A percentile compares a stretch with the other conserved stretches of the same genome.
Evolutionary conservation across 2,113 vertebrate genomes (phyloP).

Genomic region (Cyphomyrus discorhynchus): DNA sequence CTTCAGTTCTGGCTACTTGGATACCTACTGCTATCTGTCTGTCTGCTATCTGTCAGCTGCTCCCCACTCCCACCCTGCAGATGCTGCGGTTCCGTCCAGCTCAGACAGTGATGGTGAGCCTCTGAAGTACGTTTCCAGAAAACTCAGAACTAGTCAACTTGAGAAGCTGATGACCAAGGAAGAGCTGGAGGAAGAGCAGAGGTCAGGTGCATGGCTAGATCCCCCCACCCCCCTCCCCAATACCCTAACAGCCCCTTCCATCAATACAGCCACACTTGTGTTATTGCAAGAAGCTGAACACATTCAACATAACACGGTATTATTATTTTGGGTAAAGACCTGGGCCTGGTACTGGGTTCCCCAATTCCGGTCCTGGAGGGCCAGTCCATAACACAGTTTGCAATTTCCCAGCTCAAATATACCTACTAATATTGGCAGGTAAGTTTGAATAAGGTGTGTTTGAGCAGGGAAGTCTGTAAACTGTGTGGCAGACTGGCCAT

Average conservation of each 20-base stretch:
- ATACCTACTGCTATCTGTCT: neutral
- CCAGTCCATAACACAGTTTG: neutral
- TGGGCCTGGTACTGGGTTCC: neutral
- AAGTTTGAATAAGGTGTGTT: neutral
- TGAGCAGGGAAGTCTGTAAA: neutral
- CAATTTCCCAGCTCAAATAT: neutral
- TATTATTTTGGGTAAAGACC: neutral
- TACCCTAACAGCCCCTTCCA: neutral
- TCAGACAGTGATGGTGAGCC: constrained; percentile 52
- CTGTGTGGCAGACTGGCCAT: neutral
- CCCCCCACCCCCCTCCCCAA: constrained; percentile 30
- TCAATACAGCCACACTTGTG: neutral
- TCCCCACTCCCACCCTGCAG: constrained; percentile 25
- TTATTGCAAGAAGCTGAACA: neutral
- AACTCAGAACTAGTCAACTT: constrained; percentile 71
- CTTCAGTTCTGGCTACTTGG: neutral
- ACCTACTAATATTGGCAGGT: neutral
- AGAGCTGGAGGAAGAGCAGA: constrained; percentile 84
- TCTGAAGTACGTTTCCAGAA: constrained; percentile 70
- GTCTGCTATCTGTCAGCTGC: neutral
- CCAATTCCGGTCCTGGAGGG: neutral
- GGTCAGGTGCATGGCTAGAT: constrained; percentile 52
- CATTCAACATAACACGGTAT: neutral
- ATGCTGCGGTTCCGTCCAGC: constrained; percentile 29
- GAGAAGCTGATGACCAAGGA: constrained; percentile 80